These are phyloP conservation scores for Popillia japonica DNA, from an alignment of 1,140 invertebrate species.

Conservation along the genomic window DNA sequence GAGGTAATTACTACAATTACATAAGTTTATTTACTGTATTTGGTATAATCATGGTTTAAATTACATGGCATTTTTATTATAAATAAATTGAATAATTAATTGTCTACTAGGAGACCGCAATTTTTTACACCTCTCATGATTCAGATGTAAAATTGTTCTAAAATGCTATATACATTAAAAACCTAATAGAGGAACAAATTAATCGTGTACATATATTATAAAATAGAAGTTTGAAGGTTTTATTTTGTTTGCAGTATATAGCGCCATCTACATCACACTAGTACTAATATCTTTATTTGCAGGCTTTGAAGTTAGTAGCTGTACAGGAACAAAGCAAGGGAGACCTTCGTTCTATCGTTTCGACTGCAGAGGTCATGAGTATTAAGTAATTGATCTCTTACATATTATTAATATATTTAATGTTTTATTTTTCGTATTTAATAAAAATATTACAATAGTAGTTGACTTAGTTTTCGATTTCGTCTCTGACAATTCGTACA, in stretches of 20 bases:
- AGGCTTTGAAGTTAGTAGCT: not conserved
- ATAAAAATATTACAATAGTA: not conserved
- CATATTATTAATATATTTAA: not conserved
- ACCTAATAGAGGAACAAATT: no score
- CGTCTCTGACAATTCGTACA: no score
- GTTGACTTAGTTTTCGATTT: no score
- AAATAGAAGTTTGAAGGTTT: no score
- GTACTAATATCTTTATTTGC: not conserved
- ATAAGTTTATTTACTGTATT: not conserved
- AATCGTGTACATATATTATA: no score
- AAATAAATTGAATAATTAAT: constrained; percentile 13
- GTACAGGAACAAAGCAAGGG: not conserved
- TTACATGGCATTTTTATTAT: constrained; percentile 4
- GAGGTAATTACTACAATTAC: constrained; percentile 65
- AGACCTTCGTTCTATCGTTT: not conserved
- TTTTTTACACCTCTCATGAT: no score
- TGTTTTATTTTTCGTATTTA: not conserved
- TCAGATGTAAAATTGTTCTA: no score
- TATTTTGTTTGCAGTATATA: not conserved
- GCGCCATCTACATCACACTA: not conserved
- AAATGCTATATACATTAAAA: no score
- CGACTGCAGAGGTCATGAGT: constrained; percentile 20
- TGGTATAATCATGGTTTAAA: constrained; percentile 5
- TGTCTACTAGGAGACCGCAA: not conserved
- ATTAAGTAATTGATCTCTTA: not conserved